These are phyloP conservation scores for Pandemis corylana DNA, from an alignment of 2,888 invertebrate species.

Conservation along the genomic window DNA sequence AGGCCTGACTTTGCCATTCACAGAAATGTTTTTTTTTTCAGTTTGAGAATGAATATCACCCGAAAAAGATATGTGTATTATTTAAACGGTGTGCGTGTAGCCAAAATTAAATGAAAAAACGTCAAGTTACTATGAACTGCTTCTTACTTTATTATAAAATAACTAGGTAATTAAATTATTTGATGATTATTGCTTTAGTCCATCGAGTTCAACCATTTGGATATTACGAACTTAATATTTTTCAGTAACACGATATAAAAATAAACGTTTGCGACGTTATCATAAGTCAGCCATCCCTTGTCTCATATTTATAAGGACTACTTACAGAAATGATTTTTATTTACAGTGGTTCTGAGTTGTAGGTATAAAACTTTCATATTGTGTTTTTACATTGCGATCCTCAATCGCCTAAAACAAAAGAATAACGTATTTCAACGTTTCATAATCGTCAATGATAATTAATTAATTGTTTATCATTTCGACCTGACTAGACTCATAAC, in stretches of 20 bases:
- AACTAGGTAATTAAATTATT: background rate
- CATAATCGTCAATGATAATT: conserved; percentile 5
- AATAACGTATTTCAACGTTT: background rate
- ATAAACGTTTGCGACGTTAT: conserved; percentile 45
- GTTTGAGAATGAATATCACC: too few species aligned
- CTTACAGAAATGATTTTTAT: conserved; percentile 50
- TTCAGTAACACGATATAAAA: conserved; percentile 43
- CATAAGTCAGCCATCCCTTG: conserved; percentile 43
- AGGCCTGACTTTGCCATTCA: too few species aligned
- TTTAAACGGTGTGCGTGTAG: conserved; percentile 8
- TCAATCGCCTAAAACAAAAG: conserved; percentile 52
- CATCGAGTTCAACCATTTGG: conserved; percentile 17
- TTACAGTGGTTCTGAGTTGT: conserved; percentile 54
- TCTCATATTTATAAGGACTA: conserved; percentile 46
- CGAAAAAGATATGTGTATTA: background rate
- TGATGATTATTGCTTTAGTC: conserved; percentile 24
- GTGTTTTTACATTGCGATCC: conserved; percentile 43
- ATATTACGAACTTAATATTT: conserved; percentile 19
- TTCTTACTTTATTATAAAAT: background rate
- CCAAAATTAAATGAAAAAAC: background rate
- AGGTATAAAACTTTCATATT: conserved; percentile 48
- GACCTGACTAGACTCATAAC: conserved; percentile 17
- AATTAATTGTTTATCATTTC: background rate
- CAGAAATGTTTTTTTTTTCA: too few species aligned
- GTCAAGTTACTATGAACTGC: background rate